Evolutionary conservation across 2,888 invertebrate species (phyloP).

Genomic region (Acrobeloides nanus): DNA sequence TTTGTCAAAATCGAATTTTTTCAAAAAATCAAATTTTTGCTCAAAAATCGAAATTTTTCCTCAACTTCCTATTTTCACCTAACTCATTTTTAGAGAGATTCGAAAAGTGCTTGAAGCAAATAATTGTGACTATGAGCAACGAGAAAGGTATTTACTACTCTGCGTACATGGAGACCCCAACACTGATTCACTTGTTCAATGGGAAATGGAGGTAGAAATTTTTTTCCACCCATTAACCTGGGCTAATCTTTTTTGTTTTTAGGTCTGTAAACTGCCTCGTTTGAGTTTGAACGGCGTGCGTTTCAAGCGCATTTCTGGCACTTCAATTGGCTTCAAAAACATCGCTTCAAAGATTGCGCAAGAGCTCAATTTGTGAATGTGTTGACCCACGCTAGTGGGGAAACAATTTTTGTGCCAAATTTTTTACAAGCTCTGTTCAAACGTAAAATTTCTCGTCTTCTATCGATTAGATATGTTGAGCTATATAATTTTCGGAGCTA

Average conservation of each 20-base stretch:
- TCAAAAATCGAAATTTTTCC: too few species aligned
- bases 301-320: constrained; percentile 93
- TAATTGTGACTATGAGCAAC: constrained; percentile 98
- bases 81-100: constrained; percentile 53
- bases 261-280: constrained; percentile 84
- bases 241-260: constrained; percentile 13
- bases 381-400: too few species aligned
- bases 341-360: constrained; percentile 99
- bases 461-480: too few species aligned
- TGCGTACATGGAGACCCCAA: constrained; percentile 98
- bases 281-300: constrained; percentile 96
- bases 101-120: constrained; percentile 80
- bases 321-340: constrained; percentile 97
- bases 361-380: constrained; percentile 79
- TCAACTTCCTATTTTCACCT: too few species aligned
- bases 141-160: constrained; percentile 89
- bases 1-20: too few species aligned
- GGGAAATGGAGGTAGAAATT: constrained; percentile 62
- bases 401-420: too few species aligned
- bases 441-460: too few species aligned
- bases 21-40: too few species aligned
- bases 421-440: too few species aligned
- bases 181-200: constrained; percentile 86
- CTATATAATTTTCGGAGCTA: too few species aligned
- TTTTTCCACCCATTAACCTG: not conserved